A percentile compares a stretch with the other conserved stretches of the same genome.
Conservation (phyloP, 2,797 vertebrate species). For the Sebastes glaucus region DNA sequence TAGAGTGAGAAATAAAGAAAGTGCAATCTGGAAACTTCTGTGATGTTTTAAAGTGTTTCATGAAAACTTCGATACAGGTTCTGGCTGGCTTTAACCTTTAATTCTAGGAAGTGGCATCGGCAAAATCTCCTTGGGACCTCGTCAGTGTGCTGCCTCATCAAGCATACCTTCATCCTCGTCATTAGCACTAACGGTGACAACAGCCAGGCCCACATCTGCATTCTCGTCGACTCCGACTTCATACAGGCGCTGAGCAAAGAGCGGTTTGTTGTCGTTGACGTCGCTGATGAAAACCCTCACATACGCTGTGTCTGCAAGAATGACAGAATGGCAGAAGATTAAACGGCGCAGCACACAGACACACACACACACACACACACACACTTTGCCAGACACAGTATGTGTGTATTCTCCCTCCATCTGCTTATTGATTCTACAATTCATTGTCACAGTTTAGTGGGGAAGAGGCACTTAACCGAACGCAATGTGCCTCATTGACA, state of each 20-base stretch:
- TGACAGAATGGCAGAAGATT: slow-evolving; percentile 68
- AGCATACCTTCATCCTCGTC: slow-evolving; percentile 90
- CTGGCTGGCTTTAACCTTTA: slow-evolving; percentile 47
- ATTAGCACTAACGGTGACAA: slow-evolving; percentile 87
- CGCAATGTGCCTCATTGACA: slow-evolving; percentile 57
- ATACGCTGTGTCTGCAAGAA: slow-evolving; percentile 87
- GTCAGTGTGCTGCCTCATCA: slow-evolving; percentile 29
- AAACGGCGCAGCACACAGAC: slow-evolving; percentile 32
- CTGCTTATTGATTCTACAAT: slow-evolving; percentile 61
- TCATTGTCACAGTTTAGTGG: slow-evolving; percentile 53
- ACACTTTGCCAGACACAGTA: background rate
- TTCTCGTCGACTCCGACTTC: slow-evolving; percentile 89
- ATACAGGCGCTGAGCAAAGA: slow-evolving; percentile 87
- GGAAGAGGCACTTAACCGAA: slow-evolving; percentile 61
- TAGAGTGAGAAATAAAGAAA: slow-evolving; percentile 8
- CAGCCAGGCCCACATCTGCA: slow-evolving; percentile 86
- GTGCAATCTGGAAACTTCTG: slow-evolving; percentile 18
- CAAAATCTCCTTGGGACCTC: slow-evolving; percentile 18
- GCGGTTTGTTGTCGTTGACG: slow-evolving; percentile 92
- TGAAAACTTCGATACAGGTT: slow-evolving; percentile 27
- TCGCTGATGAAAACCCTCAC: slow-evolving; percentile 91
- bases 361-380: background rate
- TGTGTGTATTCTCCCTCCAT: slow-evolving; percentile 31
- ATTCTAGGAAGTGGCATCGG: slow-evolving; percentile 12
- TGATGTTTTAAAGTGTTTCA: slow-evolving; percentile 26